Evolutionary conservation across 2,797 vertebrate species (phyloP).

Genomic region (Chloroceryle amazona): DNA sequence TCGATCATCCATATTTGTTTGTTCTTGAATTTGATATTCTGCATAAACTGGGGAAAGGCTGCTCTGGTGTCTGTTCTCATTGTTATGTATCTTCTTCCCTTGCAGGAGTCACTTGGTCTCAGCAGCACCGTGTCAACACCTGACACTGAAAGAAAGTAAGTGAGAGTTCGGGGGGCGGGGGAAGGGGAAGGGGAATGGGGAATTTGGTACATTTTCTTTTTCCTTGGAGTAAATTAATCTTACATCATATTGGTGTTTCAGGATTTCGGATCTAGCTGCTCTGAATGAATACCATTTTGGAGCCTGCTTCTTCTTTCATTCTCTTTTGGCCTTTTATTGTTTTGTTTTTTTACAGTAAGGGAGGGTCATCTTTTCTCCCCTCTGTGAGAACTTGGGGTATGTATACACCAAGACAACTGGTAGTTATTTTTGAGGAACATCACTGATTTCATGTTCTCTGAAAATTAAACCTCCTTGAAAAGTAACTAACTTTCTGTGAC

Average conservation of each 20-base stretch:
- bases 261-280: not conserved
- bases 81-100: constrained; percentile 60
- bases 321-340: not conserved
- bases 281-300: not conserved
- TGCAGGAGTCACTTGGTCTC: constrained; percentile 93
- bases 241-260: not conserved
- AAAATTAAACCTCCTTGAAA: not conserved
- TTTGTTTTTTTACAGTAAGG: not conserved
- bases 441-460: not conserved
- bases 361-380: not conserved
- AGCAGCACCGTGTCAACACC: constrained; percentile 93
- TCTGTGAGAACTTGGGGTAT: not conserved
- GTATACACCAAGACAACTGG: not conserved
- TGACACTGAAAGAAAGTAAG: constrained; percentile 97
- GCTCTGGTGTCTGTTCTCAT: constrained; percentile 30
- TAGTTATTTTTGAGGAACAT: not conserved
- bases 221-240: not conserved
- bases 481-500: not conserved
- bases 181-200: not conserved
- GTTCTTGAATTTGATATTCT: constrained; percentile 38
- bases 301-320: not conserved
- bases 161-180: not conserved
- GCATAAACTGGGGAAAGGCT: not conserved
- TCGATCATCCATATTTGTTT: constrained; percentile 49
- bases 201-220: not conserved